Evolutionary conservation across 2,113 vertebrate species (phyloP).

Genomic region (Urocitellus parryii): DNA sequence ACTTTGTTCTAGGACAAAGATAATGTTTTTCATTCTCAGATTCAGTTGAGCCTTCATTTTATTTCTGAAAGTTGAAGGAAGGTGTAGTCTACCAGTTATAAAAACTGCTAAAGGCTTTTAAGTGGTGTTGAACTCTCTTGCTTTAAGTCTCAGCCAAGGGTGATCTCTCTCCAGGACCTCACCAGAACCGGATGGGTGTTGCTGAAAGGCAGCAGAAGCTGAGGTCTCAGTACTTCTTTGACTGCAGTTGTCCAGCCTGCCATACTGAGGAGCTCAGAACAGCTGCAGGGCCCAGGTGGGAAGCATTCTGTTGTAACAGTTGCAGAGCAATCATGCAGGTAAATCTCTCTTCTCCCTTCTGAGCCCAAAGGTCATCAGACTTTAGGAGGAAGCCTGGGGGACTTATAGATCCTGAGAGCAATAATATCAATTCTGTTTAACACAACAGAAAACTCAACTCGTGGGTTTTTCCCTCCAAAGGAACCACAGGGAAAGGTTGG

Average conservation of each 20-base stretch:
- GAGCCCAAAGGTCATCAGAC: not conserved
- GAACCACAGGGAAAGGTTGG: not conserved
- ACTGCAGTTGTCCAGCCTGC: slow-evolving; percentile 92
- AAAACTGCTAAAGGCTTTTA: not conserved
- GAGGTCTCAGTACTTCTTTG: slow-evolving; percentile 95
- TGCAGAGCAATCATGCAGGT: slow-evolving; percentile 87
- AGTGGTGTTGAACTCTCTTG: not conserved
- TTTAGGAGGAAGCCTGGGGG: not conserved
- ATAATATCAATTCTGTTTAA: not conserved
- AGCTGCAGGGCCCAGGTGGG: not conserved
- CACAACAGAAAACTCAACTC: not conserved
- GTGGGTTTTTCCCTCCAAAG: not conserved
- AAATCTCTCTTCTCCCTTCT: not conserved
- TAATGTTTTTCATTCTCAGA: no score
- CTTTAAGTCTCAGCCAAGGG: not conserved
- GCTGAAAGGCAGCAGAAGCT: slow-evolving; percentile 90
- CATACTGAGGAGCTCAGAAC: slow-evolving; percentile 73
- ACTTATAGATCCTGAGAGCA: not conserved
- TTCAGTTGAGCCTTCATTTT: no score
- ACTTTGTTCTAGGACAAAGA: no score
- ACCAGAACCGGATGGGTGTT: slow-evolving; percentile 89
- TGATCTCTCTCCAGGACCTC: slow-evolving; percentile 90
- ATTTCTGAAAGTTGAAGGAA: no score
- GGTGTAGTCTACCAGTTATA: no score
- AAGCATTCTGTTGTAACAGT: slow-evolving; percentile 88